Evolutionary conservation across 2,888 invertebrate species (phyloP), one percentile per base, ranked within the genome.

Genomic region (Lymantria dispar): DNA sequence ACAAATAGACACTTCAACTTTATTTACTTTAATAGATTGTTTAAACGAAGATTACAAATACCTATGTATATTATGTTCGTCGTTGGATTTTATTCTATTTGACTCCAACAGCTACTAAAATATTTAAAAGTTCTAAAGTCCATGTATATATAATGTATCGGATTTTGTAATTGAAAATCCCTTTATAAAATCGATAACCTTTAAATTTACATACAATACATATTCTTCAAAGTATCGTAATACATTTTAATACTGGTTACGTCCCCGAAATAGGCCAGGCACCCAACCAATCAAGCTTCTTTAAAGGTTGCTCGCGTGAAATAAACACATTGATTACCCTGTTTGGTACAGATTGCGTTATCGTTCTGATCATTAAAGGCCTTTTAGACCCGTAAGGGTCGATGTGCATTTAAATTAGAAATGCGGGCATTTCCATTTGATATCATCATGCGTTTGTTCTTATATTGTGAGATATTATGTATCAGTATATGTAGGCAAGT

Each of bases 291-390:
- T 46, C 50, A 47, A 36, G 43, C 41, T 42, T 45, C 48, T 29
- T 43, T 50, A 48, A 57, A 58, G 64, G 60, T 60, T 50, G 41
- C 12, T 44, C 11, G 45, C 42, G 49, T 45, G 49, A 66, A 63
- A 63, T 58, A 67, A 69, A 54, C 47, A 48, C 64, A 55, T 56
- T 60, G 70, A 66, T 60, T 58, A 54, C 55, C 42, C 44, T 43
- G 50, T 52, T 65, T 53, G 48, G 53, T 44, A 22, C 33, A 15
- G 40, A 33, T 38, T 45, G 45, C 43, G 30, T 22, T 39, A 40
- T 48, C 10, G 45, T 43, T 46, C 49, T 45, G 47, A 62, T 68
- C 58, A 64, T 68, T 68, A 61, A 68, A 57, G 55, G 65, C 62
- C 48, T 64, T 63, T 53, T 43, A 52, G 43, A 12, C 14, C 44